Evolutionary conservation across 2,113 vertebrate species (phyloP).

Genomic region (Typhlomys cinereus): DNA sequence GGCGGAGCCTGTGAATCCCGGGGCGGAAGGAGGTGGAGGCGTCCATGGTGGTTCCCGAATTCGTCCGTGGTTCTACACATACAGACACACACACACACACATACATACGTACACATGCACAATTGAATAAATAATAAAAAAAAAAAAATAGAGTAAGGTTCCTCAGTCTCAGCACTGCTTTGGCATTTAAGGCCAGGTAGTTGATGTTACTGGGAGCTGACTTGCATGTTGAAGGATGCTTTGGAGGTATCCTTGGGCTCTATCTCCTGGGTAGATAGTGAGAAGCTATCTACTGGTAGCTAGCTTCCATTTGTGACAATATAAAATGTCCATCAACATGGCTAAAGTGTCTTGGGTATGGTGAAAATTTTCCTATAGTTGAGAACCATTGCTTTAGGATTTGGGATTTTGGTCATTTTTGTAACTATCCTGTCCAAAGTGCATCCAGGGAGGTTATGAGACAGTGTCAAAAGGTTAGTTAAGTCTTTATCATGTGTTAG

Average conservation of each 20-base stretch:
- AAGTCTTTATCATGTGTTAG: conserved; percentile 13
- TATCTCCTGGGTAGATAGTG: background rate
- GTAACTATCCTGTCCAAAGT: background rate
- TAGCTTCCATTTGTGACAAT: background rate
- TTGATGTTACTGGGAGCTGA: background rate
- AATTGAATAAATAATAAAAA: too few relatives aligned
- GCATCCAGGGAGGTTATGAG: background rate
- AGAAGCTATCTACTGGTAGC: background rate
- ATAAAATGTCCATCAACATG: background rate
- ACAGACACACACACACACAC: too few relatives aligned
- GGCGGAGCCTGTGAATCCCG: too few relatives aligned
- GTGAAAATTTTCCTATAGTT: background rate
- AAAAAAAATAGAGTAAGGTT: too few relatives aligned
- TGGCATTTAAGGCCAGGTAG: background rate
- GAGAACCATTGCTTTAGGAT: background rate
- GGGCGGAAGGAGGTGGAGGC: too few relatives aligned
- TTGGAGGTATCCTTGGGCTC: background rate
- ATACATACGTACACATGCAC: too few relatives aligned
- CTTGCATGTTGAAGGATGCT: background rate
- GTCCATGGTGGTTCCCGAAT: too few relatives aligned
- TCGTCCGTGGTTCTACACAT: too few relatives aligned
- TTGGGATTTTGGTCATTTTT: conserved; percentile 1
- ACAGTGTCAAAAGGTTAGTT: background rate
- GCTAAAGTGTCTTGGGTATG: background rate
- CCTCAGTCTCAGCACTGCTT: background rate